Evolutionary conservation across 2,797 vertebrate species (phyloP), one percentile per base, ranked within the genome.

Genomic region (Urosaurus nigricauda): DNA sequence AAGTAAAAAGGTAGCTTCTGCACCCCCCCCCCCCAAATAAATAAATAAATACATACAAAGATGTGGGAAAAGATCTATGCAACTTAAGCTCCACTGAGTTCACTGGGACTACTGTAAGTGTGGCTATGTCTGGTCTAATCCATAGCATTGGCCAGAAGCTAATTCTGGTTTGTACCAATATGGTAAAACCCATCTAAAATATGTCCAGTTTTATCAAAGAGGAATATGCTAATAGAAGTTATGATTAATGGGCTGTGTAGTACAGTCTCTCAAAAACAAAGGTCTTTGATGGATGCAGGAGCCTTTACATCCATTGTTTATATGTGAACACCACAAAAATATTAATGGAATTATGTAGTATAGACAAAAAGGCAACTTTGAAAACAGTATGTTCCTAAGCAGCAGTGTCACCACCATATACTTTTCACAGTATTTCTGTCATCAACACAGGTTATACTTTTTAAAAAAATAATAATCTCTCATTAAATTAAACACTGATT

Each of bases 171-270:
- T 51, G 89, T 71, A 88, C 16, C 85, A 93, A 0, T 85, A 83
- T 82, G 82, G 79, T 75, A 91, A 37, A 93, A 93, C 78, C 37
- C 63, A 79, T 37, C 73, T 88, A 87, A 91, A 91, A 79, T 87
- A 90, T 58, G 60, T 37, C 73, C 51, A 9, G 93, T 94, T 87
- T 71, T 91, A 82, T 88, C 90, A 91, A 92, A 91, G 91, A 95
- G 91, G 53, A 87, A 82, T 90, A 79, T n/a, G 87, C 70, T 89
- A 91, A 9, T 83, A 83, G 86, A 92, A 86, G 70, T n/a, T 85
- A 85, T 95, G 92, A 95, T 93, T 92, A 92, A 87, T 89, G 79
- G 79, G 94, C 35, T 92, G 94, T 92, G 95, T 94, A 40, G 43
- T 75, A 87, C 6, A 89, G 35, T 0, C 26, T 91, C 60, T 88